Percentiles rank a stretch among this genome's conserved stretches.
Evolutionary conservation across 2,113 vertebrate species (phyloP).

Genomic region (Zingel zingel): DNA sequence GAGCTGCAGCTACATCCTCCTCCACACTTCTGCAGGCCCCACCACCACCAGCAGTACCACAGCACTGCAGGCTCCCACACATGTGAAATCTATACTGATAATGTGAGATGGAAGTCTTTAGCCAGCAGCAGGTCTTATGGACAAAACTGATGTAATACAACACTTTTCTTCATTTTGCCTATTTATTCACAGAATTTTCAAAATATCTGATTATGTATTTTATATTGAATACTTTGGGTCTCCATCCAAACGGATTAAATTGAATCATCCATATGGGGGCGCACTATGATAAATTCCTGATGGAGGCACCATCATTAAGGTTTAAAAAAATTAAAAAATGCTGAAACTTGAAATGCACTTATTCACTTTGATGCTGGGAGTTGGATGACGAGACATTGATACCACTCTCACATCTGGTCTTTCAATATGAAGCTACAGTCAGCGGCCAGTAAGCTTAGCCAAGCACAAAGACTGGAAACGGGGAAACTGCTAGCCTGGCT

Average conservation of each 20-base stretch:
- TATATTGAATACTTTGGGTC: not conserved
- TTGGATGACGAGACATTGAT: not conserved
- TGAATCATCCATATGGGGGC: not conserved
- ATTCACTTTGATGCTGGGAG: not conserved
- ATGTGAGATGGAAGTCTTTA: not conserved
- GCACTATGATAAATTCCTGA: not conserved
- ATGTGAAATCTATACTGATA: constrained; percentile 17
- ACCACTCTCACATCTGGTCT: not conserved
- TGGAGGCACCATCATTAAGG: not conserved
- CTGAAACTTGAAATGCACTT: not conserved
- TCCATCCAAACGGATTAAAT: too few species aligned
- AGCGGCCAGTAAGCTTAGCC: not conserved
- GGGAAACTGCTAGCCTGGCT: not conserved
- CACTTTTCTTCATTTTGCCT: not conserved
- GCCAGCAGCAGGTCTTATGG: not conserved
- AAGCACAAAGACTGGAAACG: not conserved
- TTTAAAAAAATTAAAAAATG: not conserved
- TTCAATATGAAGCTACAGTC: not conserved
- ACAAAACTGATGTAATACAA: not conserved
- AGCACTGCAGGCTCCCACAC: constrained; percentile 28
- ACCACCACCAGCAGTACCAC: not conserved
- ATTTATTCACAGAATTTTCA: not conserved
- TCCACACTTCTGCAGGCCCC: constrained; percentile 46
- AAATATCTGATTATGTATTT: not conserved
- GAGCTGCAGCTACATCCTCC: constrained; percentile 43